Evolutionary conservation across 1,140 invertebrate species (phyloP), one percentile per base, ranked within the genome.

Genomic region (Drosophila paulistorum): DNA sequence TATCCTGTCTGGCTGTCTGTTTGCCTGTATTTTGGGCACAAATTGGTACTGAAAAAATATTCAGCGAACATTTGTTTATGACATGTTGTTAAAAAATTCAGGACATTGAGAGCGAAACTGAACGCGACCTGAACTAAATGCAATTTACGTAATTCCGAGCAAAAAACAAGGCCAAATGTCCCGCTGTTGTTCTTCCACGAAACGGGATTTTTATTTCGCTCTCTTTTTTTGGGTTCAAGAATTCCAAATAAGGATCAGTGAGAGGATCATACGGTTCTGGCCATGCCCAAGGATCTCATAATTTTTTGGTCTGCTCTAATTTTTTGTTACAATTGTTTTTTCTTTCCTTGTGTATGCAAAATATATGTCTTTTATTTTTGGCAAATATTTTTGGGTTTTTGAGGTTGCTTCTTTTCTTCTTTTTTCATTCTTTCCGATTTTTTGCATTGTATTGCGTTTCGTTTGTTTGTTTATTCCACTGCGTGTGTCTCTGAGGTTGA

Each of bases 61-160:
- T 59, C 65, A 78, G 65, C 64, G 39, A 57, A 57, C 77, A 79
- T 69, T 70, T 76, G 74, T 81, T 81, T 81, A 81, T 81, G 79
- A 61, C 74, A 65, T 77, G 71, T 81, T 81, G 79, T 81, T 82
- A 82, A 82, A 82, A 82, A 82, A 82, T 82, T 82, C 79, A 82
- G 79, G 79, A 81, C 79, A 82, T 82, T 73, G 79, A 82, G 79
- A 79, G 75, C 77, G 76, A 14, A 14, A 10, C 33, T 23, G 23
- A n/a, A 45, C 11, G 33, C 14, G 42, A 33, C 30, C 17, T 57
- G 45, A 51, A 51, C 45, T 51, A 51, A 51, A 51, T 51, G 58
- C 60, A 35, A 79, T 76, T 79, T 79, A 79, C 70, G 75, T 60
- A 79, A 79, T 79, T 79, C 77, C 41, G 70, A 57, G 77, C 77